These are phyloP conservation scores for Ophioninae sp. DNA, from an alignment of 2,888 invertebrate species.

Conservation along the genomic window DNA sequence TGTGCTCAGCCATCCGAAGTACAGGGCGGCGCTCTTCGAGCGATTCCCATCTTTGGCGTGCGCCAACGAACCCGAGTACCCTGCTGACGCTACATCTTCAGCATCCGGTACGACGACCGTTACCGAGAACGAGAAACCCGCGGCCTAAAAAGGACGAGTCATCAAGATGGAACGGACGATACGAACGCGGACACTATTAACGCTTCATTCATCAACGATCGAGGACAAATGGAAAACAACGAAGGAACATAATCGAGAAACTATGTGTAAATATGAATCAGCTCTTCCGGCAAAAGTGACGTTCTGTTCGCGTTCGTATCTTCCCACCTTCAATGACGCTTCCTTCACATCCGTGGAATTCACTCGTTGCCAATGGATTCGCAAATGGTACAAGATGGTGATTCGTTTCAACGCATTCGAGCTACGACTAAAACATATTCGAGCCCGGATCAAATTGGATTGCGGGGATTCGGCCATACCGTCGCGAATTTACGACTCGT, in stretches of 20 bases:
- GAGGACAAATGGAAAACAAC: background rate
- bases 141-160: constrained; percentile 81
- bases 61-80: constrained; percentile 79
- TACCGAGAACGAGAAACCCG: constrained; percentile 85
- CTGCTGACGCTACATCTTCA: constrained; percentile 85
- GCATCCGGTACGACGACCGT: constrained; percentile 87
- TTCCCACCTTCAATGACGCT: background rate
- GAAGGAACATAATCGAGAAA: background rate
- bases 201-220: no score
- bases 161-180: background rate
- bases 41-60: constrained; percentile 90
- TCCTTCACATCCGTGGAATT: background rate
- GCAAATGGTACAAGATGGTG: background rate
- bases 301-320: background rate
- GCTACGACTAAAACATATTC: background rate
- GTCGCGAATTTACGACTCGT: constrained; percentile 68
- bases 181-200: background rate
- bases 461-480: constrained; percentile 63
- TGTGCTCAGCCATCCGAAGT: constrained; percentile 87
- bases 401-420: background rate
- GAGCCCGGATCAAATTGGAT: background rate
- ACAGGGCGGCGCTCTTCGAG: constrained; percentile 88
- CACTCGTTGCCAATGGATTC: background rate
- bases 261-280: background rate
- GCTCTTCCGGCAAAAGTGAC: background rate